Evolutionary conservation across 2,888 invertebrate species (phyloP), one percentile per base, ranked within the genome.

Genomic region (Eupsilia transversa): DNA sequence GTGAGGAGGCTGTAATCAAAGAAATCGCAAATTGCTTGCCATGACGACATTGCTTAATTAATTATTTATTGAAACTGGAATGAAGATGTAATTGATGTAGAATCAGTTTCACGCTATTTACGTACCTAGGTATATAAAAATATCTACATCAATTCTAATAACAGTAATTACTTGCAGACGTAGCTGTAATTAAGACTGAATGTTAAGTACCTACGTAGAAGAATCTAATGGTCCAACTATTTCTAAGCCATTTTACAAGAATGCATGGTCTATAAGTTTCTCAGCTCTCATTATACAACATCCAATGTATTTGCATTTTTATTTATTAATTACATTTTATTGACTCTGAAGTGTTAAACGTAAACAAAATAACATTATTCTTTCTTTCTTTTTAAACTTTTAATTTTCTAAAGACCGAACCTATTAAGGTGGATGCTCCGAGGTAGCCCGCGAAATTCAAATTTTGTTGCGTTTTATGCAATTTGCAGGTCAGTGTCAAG

Each of bases 61-160:
- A 52, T 49, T 30, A 35, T 46, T 43, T 23, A 67, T 67, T 68
- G 9, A 33, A 72, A 41, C 12, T 61, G 30, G 60, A 76, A 56
- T 54, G 9, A 54, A 71, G 30, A 54, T 46, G 23, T 79, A 27
- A 79, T 35, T 79, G 38, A 69, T 79, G 38, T 38, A n/a, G 14
- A 7, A 52, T 69, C 20, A 17, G 38, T 70, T 60, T 30, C 17
- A 46, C 27, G 35, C 0, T 41, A 30, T 17, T 49, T 43, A 33
- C 3, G 0, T n/a, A n/a, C n/a, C 4, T 27, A n/a, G 5, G 2
- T 14, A 14, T 23, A 9, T 64, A 38, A 43, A 46, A 23, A 17
- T 30, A 23, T 20, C 7, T 4, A 14, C 54, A 10, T 59, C 5
- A 30, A 67, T 30, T 30, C 10, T n/a, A 23, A 67, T 57, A 20